Base-by-base conservation (phyloP, 2,113 vertebrate species). In the Uria aalge region DNA sequence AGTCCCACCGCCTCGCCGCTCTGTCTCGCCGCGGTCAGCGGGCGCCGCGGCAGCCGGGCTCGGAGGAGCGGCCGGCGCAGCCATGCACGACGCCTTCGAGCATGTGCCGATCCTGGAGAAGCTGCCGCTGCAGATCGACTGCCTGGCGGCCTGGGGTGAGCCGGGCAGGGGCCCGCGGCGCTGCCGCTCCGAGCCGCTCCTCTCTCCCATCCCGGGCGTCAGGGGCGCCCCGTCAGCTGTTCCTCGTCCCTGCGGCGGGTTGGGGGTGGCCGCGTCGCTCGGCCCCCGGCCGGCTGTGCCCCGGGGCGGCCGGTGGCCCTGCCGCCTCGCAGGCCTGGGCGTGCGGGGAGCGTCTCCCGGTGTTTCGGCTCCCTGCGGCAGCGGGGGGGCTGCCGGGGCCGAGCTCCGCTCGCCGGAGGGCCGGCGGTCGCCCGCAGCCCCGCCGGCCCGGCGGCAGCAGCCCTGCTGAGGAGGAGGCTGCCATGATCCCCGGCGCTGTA, bases 81-180 rank as follows among this genome's bases (percentile, higher is more conserved):
- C 93, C 86, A 99, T 99, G 99, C 99, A 99, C 68, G 99, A 99
- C 98, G 99, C 99, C 7, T 99, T 99, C 75, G 99, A 99, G 92
- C 97, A 99, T 11, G 99, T 99, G 47, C 99, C 99, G 38, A 99
- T 99, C 87, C 82, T 99, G 97, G 99, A 99, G 93, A 99, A 99
- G 93, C 98, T 99, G 91, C 99, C 99, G 59, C 98, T 99, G 63
- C 99, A 99, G 97, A 99, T 99, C 59, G 99, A 99, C 98, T 99
- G 99, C 47, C 95, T 99, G 82, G 99, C 99, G 71, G 99, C 99
- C 83, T 99, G 99, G 99, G 99, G 99, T 99, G 93, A 99, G 99
- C 96, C 15, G 13, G 17, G 30, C 8, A 27, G 27, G 52, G 30
- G 14, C 6, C 17, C 15, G 34, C 10, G 60, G n/a, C 11, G 52